Base-by-base conservation (phyloP, 2,888 invertebrate genomes). In the Parthenolecanium corni region DNA sequence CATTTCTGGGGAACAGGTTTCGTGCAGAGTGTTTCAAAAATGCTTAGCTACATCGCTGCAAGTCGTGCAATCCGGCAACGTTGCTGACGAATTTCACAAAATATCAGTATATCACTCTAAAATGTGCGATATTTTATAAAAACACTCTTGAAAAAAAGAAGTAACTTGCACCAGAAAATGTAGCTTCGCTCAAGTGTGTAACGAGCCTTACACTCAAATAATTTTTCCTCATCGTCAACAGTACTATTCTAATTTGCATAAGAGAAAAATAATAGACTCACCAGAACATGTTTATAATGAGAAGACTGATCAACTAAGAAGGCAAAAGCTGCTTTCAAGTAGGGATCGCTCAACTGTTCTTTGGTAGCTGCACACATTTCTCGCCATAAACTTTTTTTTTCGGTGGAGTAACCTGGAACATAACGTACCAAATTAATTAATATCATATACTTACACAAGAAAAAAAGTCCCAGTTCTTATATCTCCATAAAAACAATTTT, bases 291-390 rank as follows among this genome's bases (percentile, higher is more conserved):
- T 62, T 87, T 85, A 69, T 84, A 90, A 69, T 80, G 82, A 68
- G 83, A 84, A 70, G 81, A 82, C 57, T 89, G 86, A 36, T 86
- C 82, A 0, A 91, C 88, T 65, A 95, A 79, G 77, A 95, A 95
- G 52, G 85, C 84, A 77, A 95, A 93, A 73, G 92, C 85, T 5
- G 89, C 90, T 70, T 90, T 81, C 66, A 96, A 80, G 76, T 95
- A 92, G 0, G 94, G 87, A 79, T 93, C 89, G n/a, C 82, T 80
- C 57, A 95, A 79, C 72, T 88, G 85, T 20, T 80, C 78, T 68
- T 83, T 81, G n/a, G 89, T 85, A 46, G 76, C 77, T 1, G 82
- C 74, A 69, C 89, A 87, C 64, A 86, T 82, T 74, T 82, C 84
- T 64, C 82, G 80, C 89, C 85, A 94, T 71, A 87, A 78, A 21